These are phyloP conservation scores for Pinna nobilis DNA, from an alignment of 1,140 invertebrate genomes.

Conservation along the genomic window DNA sequence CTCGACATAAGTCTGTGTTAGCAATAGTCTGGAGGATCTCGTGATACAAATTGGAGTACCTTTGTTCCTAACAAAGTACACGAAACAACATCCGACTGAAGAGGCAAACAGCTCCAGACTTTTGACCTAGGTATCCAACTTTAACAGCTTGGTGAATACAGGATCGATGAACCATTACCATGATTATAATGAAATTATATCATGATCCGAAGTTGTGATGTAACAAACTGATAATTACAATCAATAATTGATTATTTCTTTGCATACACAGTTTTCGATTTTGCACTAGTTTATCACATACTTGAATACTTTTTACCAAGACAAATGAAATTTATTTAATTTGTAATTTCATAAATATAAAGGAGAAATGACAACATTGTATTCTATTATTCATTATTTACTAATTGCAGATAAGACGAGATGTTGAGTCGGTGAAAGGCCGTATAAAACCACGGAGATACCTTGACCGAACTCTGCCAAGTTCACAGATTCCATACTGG, in stretches of 20 bases:
- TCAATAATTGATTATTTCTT: not conserved
- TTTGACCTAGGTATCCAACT: conserved; percentile 15
- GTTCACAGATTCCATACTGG: conserved; percentile 1
- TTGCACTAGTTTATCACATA: not conserved
- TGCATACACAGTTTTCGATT: not conserved
- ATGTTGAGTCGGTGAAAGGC: conserved; percentile 5
- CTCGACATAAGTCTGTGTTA: not conserved
- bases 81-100: conserved; percentile 1
- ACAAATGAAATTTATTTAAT: not conserved
- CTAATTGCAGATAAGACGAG: conserved; percentile 8
- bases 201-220: not conserved
- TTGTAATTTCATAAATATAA: not conserved
- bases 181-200: not conserved
- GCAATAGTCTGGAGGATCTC: conserved; percentile 7
- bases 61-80: conserved; percentile 5
- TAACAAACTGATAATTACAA: not conserved
- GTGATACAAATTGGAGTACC: conserved; percentile 18
- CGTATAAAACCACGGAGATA: not conserved
- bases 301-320: not conserved
- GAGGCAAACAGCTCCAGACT: conserved; percentile 18
- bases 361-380: not conserved
- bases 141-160: not conserved
- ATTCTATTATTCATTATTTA: not conserved
- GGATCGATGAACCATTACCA: not conserved
- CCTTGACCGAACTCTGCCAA: conserved; percentile 12